Conservation (phyloP, 2,888 invertebrate genomes). For the Drosophila parthenogenetica region DNA sequence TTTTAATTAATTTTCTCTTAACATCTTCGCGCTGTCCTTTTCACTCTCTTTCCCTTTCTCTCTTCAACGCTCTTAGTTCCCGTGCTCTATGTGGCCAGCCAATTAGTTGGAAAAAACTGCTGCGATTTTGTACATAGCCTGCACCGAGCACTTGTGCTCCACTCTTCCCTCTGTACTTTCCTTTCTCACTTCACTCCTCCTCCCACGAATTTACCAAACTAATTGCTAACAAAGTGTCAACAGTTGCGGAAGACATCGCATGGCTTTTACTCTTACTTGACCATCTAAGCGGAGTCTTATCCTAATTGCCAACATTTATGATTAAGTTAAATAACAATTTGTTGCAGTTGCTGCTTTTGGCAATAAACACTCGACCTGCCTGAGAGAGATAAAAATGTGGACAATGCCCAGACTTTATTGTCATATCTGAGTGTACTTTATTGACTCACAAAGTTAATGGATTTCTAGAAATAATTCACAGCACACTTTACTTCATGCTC, state of each 20-base stretch:
- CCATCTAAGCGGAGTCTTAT: conserved; percentile 16
- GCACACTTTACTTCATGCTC: no score
- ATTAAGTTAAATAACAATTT: conserved; percentile 76
- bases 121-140: conserved; percentile 58
- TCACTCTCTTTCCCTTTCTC: conserved; percentile 3
- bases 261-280: conserved; percentile 7
- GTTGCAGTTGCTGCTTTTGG: conserved; percentile 45
- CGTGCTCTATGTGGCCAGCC: conserved; percentile 47
- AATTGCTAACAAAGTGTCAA: conserved; percentile 79
- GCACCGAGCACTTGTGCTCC: conserved; percentile 42
- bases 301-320: conserved; percentile 67
- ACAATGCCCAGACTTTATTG: not conserved
- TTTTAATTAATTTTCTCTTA: conserved; percentile 74
- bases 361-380: conserved; percentile 1
- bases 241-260: conserved; percentile 47
- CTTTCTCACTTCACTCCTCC: not conserved
- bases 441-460: not conserved
- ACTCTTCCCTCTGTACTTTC: not conserved
- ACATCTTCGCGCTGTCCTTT: not conserved
- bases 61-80: conserved; percentile 1
- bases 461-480: not conserved
- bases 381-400: not conserved
- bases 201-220: conserved; percentile 50
- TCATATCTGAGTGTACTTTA: not conserved
- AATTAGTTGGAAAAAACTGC: conserved; percentile 65